These are phyloP conservation scores for Sciaenops ocellatus DNA, from an alignment of 2,797 vertebrate species.

Conservation along the genomic window DNA sequence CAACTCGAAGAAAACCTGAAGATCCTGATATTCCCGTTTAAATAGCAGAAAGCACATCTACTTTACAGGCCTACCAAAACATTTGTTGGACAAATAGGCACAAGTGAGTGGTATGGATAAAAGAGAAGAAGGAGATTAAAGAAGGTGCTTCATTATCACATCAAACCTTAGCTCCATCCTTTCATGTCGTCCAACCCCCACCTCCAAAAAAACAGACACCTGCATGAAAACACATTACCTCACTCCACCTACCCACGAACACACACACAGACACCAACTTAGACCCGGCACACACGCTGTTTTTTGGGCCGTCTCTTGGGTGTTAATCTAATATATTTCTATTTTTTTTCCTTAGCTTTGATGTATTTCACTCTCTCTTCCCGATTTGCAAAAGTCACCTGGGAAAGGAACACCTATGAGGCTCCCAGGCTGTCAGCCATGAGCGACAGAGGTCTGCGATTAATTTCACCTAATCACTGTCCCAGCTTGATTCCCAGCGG, in stretches of 20 bases:
- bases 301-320: conserved; percentile 41
- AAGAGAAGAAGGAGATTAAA: conserved; percentile 71
- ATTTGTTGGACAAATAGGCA: conserved; percentile 78
- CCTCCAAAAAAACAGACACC: conserved; percentile 43
- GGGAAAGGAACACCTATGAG: conserved; percentile 59
- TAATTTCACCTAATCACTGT: conserved; percentile 80
- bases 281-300: not conserved
- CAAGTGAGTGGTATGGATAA: conserved; percentile 64
- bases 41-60: conserved; percentile 19
- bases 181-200: conserved; percentile 62
- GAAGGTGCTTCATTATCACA: conserved; percentile 80
- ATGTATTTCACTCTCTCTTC: conserved; percentile 62
- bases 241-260: conserved; percentile 37
- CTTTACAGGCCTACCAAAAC: conserved; percentile 55
- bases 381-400: conserved; percentile 66
- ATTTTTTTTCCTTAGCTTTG: conserved; percentile 58
- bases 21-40: conserved; percentile 42
- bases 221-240: conserved; percentile 58
- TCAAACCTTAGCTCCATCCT: conserved; percentile 74
- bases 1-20: conserved; percentile 28
- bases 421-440: conserved; percentile 59
- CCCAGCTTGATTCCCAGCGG: conserved; percentile 75
- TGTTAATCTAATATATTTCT: conserved; percentile 56
- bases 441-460: conserved; percentile 63
- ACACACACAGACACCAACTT: conserved; percentile 1